Percentiles rank a stretch among this genome's conserved stretches.
Conservation (phyloP, 2,797 vertebrate genomes). For the Pitangus sulphuratus region DNA sequence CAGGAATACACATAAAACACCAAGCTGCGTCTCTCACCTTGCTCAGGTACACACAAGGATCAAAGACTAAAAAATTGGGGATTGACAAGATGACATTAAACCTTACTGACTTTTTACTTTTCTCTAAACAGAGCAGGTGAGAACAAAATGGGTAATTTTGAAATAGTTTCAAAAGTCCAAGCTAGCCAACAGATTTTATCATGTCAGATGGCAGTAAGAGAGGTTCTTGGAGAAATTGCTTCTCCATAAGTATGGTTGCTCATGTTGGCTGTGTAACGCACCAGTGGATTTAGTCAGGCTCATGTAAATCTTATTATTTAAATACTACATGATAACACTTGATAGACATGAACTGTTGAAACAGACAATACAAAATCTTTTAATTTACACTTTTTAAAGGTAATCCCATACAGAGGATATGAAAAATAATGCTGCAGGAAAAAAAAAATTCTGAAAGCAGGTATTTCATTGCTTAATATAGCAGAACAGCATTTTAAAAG, state of each 20-base stretch:
- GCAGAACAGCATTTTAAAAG: background rate
- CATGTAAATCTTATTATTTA: background rate
- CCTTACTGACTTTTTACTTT: background rate
- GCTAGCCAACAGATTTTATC: background rate
- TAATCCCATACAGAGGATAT: background rate
- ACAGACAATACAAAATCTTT: background rate
- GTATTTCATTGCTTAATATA: background rate
- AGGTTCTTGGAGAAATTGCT: background rate
- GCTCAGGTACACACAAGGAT: background rate
- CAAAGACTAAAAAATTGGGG: background rate
- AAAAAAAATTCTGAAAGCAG: background rate
- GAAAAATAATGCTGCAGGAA: background rate
- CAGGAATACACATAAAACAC: background rate
- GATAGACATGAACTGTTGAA: background rate
- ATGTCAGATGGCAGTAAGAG: background rate
- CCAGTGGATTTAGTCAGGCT: background rate
- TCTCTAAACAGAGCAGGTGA: background rate
- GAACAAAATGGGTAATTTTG: background rate
- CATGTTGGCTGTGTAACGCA: background rate
- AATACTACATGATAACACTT: background rate
- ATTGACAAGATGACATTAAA: background rate
- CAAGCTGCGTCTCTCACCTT: background rate
- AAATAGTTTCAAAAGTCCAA: background rate
- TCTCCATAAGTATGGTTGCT: background rate
- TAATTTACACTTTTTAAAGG: background rate